Evolutionary conservation across 1,140 invertebrate genomes (phyloP).

Genomic region (Euborellia annulipes): DNA sequence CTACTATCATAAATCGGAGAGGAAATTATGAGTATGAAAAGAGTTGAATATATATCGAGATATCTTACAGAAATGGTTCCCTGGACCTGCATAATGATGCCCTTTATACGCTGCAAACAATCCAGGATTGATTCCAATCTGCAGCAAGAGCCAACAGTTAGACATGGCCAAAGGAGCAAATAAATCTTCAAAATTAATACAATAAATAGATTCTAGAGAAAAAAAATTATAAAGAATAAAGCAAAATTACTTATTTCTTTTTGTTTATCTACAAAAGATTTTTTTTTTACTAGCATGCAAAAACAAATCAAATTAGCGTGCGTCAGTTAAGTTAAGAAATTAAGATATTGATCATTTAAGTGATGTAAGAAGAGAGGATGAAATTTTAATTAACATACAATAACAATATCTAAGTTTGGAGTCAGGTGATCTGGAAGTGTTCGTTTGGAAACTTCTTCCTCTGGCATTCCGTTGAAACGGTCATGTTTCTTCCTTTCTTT

Average conservation of each 20-base stretch:
- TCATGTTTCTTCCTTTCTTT: constrained; percentile 90
- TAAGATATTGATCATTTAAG: too few species aligned
- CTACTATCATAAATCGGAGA: neutral
- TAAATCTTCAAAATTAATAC: too few species aligned
- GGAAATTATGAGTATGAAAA: neutral
- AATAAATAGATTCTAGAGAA: too few species aligned
- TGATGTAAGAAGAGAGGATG: too few species aligned
- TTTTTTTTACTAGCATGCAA: too few species aligned
- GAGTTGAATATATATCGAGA: constrained; percentile 15
- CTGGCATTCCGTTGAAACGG: constrained; percentile 91
- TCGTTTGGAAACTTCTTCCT: constrained; percentile 86
- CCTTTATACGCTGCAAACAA: constrained; percentile 93
- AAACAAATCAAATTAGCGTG: too few species aligned
- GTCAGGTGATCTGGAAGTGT: constrained; percentile 85
- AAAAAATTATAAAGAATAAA: too few species aligned
- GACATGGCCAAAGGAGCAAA: too few species aligned
- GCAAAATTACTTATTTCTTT: too few species aligned
- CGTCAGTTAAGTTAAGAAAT: too few species aligned
- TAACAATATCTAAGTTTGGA: constrained; percentile 88
- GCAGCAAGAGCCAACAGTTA: constrained; percentile 19
- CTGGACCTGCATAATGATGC: constrained; percentile 94
- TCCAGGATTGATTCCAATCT: constrained; percentile 97
- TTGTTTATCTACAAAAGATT: too few species aligned
- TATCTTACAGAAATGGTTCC: constrained; percentile 89
- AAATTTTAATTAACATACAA: constrained; percentile 57